phyloP scores from a whole-genome alignment of 2,888 invertebrate species.

The Iselma pallidipennis region DNA sequence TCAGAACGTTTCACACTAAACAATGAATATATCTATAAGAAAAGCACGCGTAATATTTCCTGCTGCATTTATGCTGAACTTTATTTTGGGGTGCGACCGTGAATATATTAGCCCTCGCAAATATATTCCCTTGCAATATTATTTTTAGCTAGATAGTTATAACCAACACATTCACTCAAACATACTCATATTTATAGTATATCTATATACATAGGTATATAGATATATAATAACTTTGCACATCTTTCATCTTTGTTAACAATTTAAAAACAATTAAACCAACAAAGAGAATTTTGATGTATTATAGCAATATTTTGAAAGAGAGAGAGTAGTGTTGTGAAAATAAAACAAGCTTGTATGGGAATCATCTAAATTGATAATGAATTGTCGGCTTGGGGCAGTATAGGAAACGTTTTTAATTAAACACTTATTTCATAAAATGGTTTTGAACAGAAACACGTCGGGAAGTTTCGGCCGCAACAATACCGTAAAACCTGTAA shows the following conservation, averaged over 20 bases:
- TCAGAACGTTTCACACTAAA: slow-evolving; percentile 19
- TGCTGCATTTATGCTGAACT: slow-evolving; percentile 27
- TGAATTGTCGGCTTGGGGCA: background rate
- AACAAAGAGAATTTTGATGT: background rate
- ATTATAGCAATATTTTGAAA: background rate
- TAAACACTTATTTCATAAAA: slow-evolving; percentile 1
- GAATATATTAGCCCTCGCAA: slow-evolving; percentile 28
- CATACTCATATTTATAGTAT: background rate
- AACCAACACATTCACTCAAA: slow-evolving; percentile 9
- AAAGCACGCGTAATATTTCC: slow-evolving; percentile 23
- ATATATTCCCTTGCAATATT: slow-evolving; percentile 14
- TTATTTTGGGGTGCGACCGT: slow-evolving; percentile 28
- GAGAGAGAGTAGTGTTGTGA: background rate
- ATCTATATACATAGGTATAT: background rate
- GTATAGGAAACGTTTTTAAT: background rate
- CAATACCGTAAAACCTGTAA: background rate
- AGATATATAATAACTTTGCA: background rate
- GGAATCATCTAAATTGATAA: background rate
- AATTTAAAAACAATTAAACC: background rate
- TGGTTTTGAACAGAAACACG: background rate
- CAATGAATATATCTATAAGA: slow-evolving; percentile 27
- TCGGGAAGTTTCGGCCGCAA: background rate
- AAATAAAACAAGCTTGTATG: background rate
- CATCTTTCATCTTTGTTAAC: background rate
- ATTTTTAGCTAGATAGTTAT: slow-evolving; percentile 8